These are phyloP conservation scores for Catagonus wagneri DNA, from an alignment of 2,113 vertebrate species.

Conservation along the genomic window DNA sequence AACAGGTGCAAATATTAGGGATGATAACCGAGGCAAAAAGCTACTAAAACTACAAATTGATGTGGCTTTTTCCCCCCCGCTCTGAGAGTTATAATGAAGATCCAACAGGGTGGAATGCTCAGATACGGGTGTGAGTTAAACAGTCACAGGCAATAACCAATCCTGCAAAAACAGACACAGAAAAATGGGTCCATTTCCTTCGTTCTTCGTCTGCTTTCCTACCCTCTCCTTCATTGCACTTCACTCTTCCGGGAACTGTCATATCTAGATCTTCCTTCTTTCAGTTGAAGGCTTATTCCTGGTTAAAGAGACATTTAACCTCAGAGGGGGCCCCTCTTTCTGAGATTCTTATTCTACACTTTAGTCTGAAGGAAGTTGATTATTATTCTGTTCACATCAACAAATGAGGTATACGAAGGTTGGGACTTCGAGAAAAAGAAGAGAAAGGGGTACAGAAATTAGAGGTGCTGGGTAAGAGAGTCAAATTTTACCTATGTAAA, in stretches of 20 bases:
- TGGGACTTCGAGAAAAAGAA: slow-evolving; percentile 5
- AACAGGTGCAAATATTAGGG: background rate
- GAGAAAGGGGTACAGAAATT: background rate
- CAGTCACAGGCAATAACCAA: background rate
- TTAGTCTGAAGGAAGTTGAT: background rate
- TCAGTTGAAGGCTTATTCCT: background rate
- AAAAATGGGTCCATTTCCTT: rapidly evolving
- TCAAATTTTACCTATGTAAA: slow-evolving; percentile 35
- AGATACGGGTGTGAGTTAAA: rapidly evolving
- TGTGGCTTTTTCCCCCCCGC: background rate
- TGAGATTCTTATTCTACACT: background rate
- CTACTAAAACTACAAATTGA: background rate
- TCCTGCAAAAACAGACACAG: background rate
- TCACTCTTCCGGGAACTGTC: background rate
- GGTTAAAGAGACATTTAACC: background rate
- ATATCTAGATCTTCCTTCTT: background rate
- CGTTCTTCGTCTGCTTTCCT: background rate
- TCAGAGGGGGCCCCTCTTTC: background rate
- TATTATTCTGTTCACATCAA: background rate
- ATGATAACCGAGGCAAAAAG: background rate
- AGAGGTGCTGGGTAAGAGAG: slow-evolving; percentile 13
- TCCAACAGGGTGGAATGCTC: background rate
- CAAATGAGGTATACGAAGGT: slow-evolving; percentile 8
- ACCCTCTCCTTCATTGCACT: no score
- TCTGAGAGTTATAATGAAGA: background rate